These are phyloP conservation scores for Allolobophora icterica DNA, from an alignment of 2,888 invertebrate genomes.

Conservation along the genomic window DNA sequence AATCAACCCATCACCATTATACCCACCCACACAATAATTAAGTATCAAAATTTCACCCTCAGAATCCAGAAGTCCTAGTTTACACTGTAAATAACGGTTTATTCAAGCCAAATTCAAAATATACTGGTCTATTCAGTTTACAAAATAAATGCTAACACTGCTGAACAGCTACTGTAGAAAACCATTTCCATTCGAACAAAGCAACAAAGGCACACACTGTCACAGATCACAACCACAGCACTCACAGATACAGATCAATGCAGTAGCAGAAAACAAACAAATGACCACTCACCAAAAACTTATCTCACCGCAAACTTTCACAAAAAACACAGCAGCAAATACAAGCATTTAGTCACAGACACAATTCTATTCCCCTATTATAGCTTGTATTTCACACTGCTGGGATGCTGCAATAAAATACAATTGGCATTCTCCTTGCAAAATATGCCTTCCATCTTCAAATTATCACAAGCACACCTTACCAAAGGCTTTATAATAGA, in stretches of 20 bases:
- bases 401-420: background rate
- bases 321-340: background rate
- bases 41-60: background rate
- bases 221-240: background rate
- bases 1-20: background rate
- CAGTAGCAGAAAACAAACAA: background rate
- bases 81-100: background rate
- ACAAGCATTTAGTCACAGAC: background rate
- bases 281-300: background rate
- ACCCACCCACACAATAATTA: background rate
- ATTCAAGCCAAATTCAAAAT: background rate
- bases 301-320: background rate
- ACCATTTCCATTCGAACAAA: background rate
- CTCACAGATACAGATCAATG: too few species aligned
- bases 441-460: slow-evolving; percentile 17
- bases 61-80: background rate
- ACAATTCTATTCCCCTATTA: background rate
- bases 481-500: background rate
- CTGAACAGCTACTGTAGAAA: background rate
- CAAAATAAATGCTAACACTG: slow-evolving; percentile 17
- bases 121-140: background rate
- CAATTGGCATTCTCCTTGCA: background rate
- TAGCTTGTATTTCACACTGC: background rate
- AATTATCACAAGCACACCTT: background rate
- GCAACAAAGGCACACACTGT: background rate